Base-by-base conservation (phyloP, 2,888 invertebrate genomes). In the Platerodrilus igneus region DNA sequence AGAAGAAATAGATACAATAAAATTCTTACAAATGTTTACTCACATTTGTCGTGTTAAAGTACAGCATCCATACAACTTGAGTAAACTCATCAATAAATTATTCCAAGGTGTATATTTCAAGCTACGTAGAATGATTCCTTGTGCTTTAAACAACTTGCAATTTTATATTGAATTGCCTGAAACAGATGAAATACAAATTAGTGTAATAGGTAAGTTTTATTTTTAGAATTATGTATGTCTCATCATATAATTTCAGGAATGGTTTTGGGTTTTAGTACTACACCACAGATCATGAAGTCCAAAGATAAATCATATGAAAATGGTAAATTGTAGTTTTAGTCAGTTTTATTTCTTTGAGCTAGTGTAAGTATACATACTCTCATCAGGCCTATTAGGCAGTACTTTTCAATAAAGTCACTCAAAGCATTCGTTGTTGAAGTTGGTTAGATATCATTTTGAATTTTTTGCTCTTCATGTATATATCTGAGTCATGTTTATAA, bases 161-260 rank as follows among this genome's bases (percentile, higher is more conserved):
- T 90, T 93, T 66, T 78, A 84, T 45, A 76, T 94, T 1, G 89
- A 90, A 52, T 73, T 94, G 50, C 90, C 93, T 0, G 93, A 94
- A 66, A 84, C 87, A 40, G 83, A 84, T 56, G 79, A 80, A 62
- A 68, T 81, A 37, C 80, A 80, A 51, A 59, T 77, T 15, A 70
- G 71, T 41, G 68, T 76, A 11, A 66, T 74, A 45, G 76, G 81
- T 77, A 66, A 60, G 65, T 45, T 25, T 18, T 13, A 10, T 28
- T 14, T 14, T 26, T 25, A 21, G 13, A 10, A 11, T 32, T 6
- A 22, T 28, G 9, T 26, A 25, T 37, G 26, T 21, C 8, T 23
- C n/a, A 11, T 13, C n/a, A 11, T 40, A 17, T 11, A 43, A 10
- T 54, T 47, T 47, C 50, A 64, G 91, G 92, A 1, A 86, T 90